These are phyloP conservation scores for Hippopotamyrus pictus DNA, from an alignment of 2,797 vertebrate species.

Conservation along the genomic window DNA sequence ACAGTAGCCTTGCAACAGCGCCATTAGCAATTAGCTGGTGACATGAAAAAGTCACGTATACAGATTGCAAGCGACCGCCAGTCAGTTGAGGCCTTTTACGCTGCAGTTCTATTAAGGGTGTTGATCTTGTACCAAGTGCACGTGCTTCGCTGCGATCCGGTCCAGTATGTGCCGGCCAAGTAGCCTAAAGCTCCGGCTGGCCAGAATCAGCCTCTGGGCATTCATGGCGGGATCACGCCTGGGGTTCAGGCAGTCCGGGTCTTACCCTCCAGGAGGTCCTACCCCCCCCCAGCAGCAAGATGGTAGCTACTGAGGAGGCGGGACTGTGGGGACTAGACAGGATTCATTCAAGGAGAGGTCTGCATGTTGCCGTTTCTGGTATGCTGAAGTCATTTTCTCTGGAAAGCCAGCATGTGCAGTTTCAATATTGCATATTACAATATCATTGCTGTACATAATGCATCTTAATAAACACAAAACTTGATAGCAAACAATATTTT, in stretches of 20 bases:
- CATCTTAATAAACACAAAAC: neutral
- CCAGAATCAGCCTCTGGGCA: neutral
- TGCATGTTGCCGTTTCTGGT: neutral
- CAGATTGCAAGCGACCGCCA: neutral
- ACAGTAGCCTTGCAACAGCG: neutral
- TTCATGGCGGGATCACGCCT: neutral
- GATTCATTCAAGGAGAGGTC: neutral
- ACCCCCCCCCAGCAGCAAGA: neutral
- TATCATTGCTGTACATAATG: neutral
- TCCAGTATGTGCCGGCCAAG: neutral
- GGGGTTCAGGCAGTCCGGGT: neutral
- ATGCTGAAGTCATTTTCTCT: neutral
- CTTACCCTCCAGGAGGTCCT: too few species aligned
- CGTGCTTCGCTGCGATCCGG: neutral
- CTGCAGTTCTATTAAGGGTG: neutral
- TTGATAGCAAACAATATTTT: neutral
- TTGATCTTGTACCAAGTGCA: neutral
- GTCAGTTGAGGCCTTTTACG: neutral
- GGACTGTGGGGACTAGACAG: neutral
- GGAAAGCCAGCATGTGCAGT: neutral
- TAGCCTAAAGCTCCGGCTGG: neutral
- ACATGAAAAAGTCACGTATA: neutral
- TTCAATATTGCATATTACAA: neutral
- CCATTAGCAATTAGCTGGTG: neutral
- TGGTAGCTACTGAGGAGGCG: neutral